phyloP scores from a whole-genome alignment of 1,140 invertebrate species.

The Drosophila bocqueti region DNA sequence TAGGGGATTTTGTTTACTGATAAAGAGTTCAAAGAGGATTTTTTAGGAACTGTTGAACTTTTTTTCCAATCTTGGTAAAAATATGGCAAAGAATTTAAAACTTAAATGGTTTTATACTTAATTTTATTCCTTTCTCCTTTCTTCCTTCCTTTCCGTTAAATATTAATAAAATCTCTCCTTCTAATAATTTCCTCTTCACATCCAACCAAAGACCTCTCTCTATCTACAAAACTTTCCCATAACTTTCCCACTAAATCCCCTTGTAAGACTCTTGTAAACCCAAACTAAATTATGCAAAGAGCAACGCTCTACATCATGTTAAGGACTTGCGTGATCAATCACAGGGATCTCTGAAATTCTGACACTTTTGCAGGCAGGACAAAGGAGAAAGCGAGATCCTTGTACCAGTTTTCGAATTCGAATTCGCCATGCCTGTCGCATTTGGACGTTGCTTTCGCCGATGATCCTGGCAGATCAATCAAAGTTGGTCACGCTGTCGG shows the following conservation, averaged over 20 bases:
- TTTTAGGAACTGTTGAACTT: too few species aligned
- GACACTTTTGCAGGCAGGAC: constrained; percentile 59
- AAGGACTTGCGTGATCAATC: constrained; percentile 75
- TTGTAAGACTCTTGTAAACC: constrained; percentile 73
- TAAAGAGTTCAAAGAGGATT: too few species aligned
- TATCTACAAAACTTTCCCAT: constrained; percentile 39
- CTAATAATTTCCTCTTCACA: neutral
- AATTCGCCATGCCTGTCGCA: constrained; percentile 73
- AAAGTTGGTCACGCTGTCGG: constrained; percentile 84
- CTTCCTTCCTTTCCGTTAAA: neutral
- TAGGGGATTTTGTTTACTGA: neutral
- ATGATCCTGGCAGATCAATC: constrained; percentile 79
- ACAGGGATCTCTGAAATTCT: constrained; percentile 54
- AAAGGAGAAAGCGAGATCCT: constrained; percentile 32
- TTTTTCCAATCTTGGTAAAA: too few species aligned
- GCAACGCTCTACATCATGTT: constrained; percentile 66
- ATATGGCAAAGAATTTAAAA: neutral
- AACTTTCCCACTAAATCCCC: constrained; percentile 45
- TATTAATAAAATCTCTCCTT: neutral
- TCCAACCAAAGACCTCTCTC: too few species aligned
- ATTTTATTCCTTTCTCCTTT: neutral
- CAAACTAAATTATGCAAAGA: constrained; percentile 75
- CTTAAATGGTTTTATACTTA: neutral
- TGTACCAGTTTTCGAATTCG: constrained; percentile 48
- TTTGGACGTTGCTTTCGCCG: constrained; percentile 55